Evolutionary conservation across 2,888 invertebrate species (phyloP).

Genomic region (Boloria selene): DNA sequence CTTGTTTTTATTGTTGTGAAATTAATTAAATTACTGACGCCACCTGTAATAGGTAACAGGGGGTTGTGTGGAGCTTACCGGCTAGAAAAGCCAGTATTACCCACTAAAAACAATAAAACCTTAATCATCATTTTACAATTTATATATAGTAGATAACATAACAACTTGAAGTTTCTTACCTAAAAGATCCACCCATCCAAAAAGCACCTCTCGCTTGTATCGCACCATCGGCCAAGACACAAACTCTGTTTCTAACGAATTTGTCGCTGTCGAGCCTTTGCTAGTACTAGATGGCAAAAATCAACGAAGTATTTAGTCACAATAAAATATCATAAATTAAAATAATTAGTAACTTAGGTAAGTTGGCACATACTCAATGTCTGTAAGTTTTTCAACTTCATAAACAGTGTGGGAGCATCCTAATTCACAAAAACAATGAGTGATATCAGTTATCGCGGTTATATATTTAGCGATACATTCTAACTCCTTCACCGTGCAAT

Average conservation of each 20-base stretch:
- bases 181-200: constrained; percentile 91
- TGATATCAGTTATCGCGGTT: constrained; percentile 81
- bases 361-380: constrained; percentile 75
- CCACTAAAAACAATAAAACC: too few species aligned
- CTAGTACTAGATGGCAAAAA: constrained; percentile 45
- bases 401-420: constrained; percentile 90
- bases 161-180: constrained; percentile 65
- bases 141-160: too few species aligned
- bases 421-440: constrained; percentile 86
- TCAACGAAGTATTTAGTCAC: too few species aligned
- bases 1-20: too few species aligned
- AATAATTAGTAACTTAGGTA: too few species aligned
- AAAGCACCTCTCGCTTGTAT: constrained; percentile 90
- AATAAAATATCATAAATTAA: too few species aligned
- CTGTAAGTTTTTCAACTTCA: constrained; percentile 87
- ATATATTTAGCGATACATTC: constrained; percentile 81
- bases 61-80: too few species aligned
- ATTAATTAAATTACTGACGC: too few species aligned
- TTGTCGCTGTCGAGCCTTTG: constrained; percentile 49
- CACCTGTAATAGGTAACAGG: too few species aligned
- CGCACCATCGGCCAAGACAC: constrained; percentile 90
- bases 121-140: too few species aligned
- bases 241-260: constrained; percentile 84
- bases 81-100: too few species aligned
- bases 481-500: constrained; percentile 83